phyloP scores from a whole-genome alignment of 2,888 invertebrate genomes.

The Stenodera caucasica region DNA sequence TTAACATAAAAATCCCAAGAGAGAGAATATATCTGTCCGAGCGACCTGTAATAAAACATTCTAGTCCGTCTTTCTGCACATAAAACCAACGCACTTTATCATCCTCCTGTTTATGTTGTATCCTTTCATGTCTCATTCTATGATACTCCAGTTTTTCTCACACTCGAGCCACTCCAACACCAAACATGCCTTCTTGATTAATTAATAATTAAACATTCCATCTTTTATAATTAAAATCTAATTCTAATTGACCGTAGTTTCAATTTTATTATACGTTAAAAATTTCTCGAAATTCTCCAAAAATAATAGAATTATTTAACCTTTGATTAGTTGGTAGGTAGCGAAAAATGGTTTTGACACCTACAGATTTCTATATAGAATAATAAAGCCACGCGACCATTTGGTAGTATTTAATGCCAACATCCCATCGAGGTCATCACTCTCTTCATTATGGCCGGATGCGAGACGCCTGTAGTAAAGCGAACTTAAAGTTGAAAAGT shows the following conservation, averaged over 20 bases:
- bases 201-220: not conserved
- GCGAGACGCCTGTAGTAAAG: not conserved
- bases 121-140: not conserved
- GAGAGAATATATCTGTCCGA: not conserved
- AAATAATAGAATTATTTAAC: not conserved
- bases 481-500: not conserved
- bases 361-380: not conserved
- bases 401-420: slow-evolving; percentile 4
- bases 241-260: not conserved
- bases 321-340: not conserved
- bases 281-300: too few relatives aligned
- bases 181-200: not conserved
- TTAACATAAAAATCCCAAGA: slow-evolving; percentile 2
- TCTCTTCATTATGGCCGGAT: not conserved
- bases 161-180: too few relatives aligned
- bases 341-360: not conserved
- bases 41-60: not conserved
- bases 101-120: not conserved
- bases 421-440: not conserved
- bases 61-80: not conserved
- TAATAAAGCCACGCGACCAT: slow-evolving; percentile 1
- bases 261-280: too few relatives aligned
- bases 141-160: not conserved
- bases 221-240: not conserved
- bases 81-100: slow-evolving; percentile 1